phyloP scores from a whole-genome alignment of 2,888 invertebrate genomes.

The Drosophila atroscutellata region DNA sequence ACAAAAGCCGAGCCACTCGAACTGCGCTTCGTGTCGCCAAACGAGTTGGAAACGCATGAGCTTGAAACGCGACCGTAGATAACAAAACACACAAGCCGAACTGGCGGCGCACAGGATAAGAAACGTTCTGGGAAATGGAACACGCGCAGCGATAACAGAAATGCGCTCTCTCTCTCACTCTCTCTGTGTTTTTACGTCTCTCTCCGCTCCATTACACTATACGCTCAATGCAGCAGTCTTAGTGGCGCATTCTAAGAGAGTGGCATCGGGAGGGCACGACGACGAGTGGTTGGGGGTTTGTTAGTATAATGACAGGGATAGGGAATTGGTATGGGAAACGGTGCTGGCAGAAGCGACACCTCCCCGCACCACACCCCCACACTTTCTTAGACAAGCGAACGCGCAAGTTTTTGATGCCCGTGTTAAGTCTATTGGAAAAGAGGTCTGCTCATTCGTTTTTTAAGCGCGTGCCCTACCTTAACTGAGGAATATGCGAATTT shows the following conservation, averaged over 20 bases:
- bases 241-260: slow-evolving; percentile 41
- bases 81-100: slow-evolving; percentile 38
- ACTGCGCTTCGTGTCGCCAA: slow-evolving; percentile 28
- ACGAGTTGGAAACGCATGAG: slow-evolving; percentile 35
- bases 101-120: slow-evolving; percentile 66
- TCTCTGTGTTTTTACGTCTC: slow-evolving; percentile 3
- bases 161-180: slow-evolving; percentile 21
- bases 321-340: background rate
- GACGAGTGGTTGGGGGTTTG: background rate
- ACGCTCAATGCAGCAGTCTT: slow-evolving; percentile 53
- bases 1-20: slow-evolving; percentile 12
- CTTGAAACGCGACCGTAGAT: slow-evolving; percentile 56
- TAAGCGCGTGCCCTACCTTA: slow-evolving; percentile 35
- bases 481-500: slow-evolving; percentile 15
- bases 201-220: background rate
- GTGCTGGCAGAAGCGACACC: background rate
- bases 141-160: slow-evolving; percentile 65
- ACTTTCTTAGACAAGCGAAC: slow-evolving; percentile 72
- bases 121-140: slow-evolving; percentile 65
- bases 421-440: slow-evolving; percentile 75
- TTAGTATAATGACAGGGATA: background rate
- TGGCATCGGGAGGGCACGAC: background rate
- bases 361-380: background rate
- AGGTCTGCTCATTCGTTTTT: slow-evolving; percentile 48
- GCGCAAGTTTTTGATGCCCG: slow-evolving; percentile 73